Percentiles rank a stretch among this genome's conserved stretches.
Evolutionary conservation across 64 coral and sea anemone genomes (phyloP).

Genomic region (Dendronephthya gigantea): DNA sequence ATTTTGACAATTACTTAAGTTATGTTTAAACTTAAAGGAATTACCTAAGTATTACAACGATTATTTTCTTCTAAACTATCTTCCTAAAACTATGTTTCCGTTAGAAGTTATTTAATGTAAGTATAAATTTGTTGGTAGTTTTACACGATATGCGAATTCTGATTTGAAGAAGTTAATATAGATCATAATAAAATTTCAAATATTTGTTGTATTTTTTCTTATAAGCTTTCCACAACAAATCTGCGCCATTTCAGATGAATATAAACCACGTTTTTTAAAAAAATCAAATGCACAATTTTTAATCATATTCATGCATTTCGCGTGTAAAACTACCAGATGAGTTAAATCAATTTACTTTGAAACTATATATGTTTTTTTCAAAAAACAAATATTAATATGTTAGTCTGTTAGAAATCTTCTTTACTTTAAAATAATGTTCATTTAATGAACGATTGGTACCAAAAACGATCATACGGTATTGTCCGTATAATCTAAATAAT

Average conservation of each 20-base stretch:
- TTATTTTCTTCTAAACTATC: too few relatives aligned
- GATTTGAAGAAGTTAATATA: not conserved
- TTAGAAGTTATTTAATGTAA: too few relatives aligned
- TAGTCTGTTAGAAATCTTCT: constrained; percentile 18
- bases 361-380: not conserved
- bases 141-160: not conserved
- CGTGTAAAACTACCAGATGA: not conserved
- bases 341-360: not conserved
- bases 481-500: not conserved
- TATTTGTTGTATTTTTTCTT: too few relatives aligned
- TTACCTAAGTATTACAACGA: not conserved
- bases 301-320: not conserved
- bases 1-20: not conserved
- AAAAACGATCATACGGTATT: not conserved
- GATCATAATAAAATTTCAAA: not conserved
- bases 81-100: too few relatives aligned
- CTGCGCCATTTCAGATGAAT: too few relatives aligned
- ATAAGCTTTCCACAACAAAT: too few relatives aligned
- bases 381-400: not conserved
- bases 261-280: not conserved
- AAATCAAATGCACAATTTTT: not conserved
- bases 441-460: constrained; percentile 16
- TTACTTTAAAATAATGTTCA: constrained; percentile 21
- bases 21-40: not conserved
- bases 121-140: too few relatives aligned